Evolutionary conservation across 2,888 invertebrate genomes (phyloP).

Genomic region (Euplagia quadripunctaria): DNA sequence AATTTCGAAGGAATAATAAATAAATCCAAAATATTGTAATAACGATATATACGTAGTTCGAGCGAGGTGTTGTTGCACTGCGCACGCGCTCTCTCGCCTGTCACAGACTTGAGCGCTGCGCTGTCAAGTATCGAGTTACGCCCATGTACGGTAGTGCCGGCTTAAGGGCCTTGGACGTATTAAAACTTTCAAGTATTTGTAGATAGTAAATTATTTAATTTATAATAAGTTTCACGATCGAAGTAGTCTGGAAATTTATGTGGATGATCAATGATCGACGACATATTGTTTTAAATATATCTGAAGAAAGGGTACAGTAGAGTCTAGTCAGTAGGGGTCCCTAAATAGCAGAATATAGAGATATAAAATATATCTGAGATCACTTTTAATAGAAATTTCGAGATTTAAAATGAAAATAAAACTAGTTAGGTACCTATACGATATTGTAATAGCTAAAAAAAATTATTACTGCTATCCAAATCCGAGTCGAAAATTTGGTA

Average conservation of each 20-base stretch:
- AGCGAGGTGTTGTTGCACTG: conserved; percentile 34
- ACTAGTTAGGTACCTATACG: too few relatives aligned
- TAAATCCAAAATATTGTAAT: conserved; percentile 25
- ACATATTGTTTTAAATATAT: too few relatives aligned
- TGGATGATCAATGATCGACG: not conserved
- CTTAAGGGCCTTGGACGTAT: conserved; percentile 21
- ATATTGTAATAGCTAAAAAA: too few relatives aligned
- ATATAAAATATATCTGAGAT: not conserved
- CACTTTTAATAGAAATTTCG: too few relatives aligned
- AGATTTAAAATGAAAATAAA: too few relatives aligned
- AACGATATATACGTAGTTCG: conserved; percentile 30
- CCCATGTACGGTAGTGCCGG: conserved; percentile 49
- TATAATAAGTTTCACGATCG: not conserved
- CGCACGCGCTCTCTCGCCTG: conserved; percentile 51
- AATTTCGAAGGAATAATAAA: conserved; percentile 7
- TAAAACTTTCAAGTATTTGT: conserved; percentile 26
- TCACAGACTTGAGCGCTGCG: conserved; percentile 43
- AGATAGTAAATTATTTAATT: conserved; percentile 26
- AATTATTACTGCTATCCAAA: too few relatives aligned
- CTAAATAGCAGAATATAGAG: not conserved
- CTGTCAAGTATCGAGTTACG: conserved; percentile 61
- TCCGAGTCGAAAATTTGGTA: too few relatives aligned
- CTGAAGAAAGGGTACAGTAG: not conserved
- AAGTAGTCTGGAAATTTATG: not conserved
- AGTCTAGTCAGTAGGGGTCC: not conserved